These are phyloP conservation scores for Eupithecia exiguata DNA, from an alignment of 2,888 invertebrate species.

Conservation along the genomic window DNA sequence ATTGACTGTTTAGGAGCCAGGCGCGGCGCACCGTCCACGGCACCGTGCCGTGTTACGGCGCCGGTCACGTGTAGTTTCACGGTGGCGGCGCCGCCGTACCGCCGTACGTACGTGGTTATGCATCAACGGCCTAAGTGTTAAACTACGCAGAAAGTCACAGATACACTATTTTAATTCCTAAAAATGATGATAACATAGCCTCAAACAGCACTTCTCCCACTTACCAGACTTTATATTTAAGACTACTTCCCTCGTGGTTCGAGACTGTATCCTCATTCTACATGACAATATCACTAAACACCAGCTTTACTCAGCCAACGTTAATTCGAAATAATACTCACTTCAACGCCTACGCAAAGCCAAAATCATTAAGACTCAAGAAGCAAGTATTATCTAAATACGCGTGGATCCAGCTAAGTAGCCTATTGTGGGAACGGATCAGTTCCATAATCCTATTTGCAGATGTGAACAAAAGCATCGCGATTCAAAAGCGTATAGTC, in stretches of 20 bases:
- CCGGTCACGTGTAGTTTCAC: too few relatives aligned
- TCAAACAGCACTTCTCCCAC: not conserved
- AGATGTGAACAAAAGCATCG: conserved; percentile 40
- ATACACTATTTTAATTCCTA: too few relatives aligned
- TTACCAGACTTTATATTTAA: not conserved
- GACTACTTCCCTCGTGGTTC: not conserved
- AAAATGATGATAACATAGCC: not conserved
- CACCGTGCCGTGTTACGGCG: too few relatives aligned
- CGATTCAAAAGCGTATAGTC: conserved; percentile 23
- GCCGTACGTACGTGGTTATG: too few relatives aligned
- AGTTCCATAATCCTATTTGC: conserved; percentile 36
- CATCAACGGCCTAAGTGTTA: too few relatives aligned
- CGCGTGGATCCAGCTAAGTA: conserved; percentile 34
- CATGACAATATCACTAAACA: not conserved
- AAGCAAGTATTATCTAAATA: conserved; percentile 30
- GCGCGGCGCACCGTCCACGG: too few relatives aligned
- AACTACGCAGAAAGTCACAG: too few relatives aligned
- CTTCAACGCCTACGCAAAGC: not conserved
- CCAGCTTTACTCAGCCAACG: not conserved
- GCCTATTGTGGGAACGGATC: conserved; percentile 40
- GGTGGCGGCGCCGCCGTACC: too few relatives aligned
- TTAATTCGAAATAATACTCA: conserved; percentile 1
- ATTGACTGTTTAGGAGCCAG: too few relatives aligned
- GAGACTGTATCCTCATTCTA: not conserved
- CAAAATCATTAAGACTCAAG: conserved; percentile 21